Conservation (phyloP, 2,888 invertebrate species). For the Apotomis turbidana region DNA sequence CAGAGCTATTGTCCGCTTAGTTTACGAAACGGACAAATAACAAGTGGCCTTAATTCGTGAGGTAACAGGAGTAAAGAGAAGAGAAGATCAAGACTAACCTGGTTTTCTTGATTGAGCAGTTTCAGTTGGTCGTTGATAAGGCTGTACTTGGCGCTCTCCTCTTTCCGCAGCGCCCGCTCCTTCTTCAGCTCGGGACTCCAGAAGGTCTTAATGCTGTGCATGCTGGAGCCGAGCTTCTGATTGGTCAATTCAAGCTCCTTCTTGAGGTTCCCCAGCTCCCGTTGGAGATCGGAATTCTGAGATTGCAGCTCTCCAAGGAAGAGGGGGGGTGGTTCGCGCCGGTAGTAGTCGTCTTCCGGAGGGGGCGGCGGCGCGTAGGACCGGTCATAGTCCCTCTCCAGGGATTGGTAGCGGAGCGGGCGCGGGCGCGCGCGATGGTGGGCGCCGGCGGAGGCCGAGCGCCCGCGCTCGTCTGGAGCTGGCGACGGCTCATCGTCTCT, state of each 20-base stretch:
- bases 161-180: slow-evolving; percentile 97
- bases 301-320: slow-evolving; percentile 95
- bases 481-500: slow-evolving; percentile 91
- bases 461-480: slow-evolving; percentile 93
- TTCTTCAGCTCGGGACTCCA: slow-evolving; percentile 99
- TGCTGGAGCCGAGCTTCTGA: slow-evolving; percentile 98
- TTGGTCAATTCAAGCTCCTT: slow-evolving; percentile 97
- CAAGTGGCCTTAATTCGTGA: neutral
- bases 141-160: slow-evolving; percentile 98
- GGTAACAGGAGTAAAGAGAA: slow-evolving; percentile 13
- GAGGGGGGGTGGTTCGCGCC: slow-evolving; percentile 84
- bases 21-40: neutral
- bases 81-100: slow-evolving; percentile 85
- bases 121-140: slow-evolving; percentile 98
- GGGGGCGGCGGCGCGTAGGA: slow-evolving; percentile 94
- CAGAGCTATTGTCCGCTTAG: too few relatives aligned
- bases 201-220: slow-evolving; percentile 99
- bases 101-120: slow-evolving; percentile 97
- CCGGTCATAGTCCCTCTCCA: slow-evolving; percentile 91
- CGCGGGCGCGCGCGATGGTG: slow-evolving; percentile 92
- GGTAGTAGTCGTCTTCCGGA: slow-evolving; percentile 87
- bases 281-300: slow-evolving; percentile 97
- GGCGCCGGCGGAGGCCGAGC: slow-evolving; percentile 86
- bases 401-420: slow-evolving; percentile 89
- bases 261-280: slow-evolving; percentile 94